A percentile compares a stretch with the other conserved stretches of the same genome.
Conservation (phyloP, 2,888 invertebrate species). For the Melitaea athalia region DNA sequence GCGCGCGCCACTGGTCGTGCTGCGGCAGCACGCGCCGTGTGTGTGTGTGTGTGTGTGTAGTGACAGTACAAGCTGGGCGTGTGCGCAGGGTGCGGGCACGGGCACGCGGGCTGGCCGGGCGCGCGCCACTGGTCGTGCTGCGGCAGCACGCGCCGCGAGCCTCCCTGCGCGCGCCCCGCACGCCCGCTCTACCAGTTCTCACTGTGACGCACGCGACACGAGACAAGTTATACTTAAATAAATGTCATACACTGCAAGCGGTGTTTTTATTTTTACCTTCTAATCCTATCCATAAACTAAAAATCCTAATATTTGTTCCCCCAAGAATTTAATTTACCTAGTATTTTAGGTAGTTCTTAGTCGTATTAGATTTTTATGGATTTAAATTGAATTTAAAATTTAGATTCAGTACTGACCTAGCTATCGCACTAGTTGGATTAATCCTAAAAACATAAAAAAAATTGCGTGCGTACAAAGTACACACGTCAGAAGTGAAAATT, state of each 20-base stretch:
- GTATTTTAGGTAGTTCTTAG: no score
- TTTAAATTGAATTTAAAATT: no score
- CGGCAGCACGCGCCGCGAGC: constrained; percentile 84
- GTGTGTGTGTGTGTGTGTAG: not conserved
- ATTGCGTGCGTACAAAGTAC: no score
- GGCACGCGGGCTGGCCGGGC: constrained; percentile 90
- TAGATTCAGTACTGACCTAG: no score
- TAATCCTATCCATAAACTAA: not conserved
- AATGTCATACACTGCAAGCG: not conserved
- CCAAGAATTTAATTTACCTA: no score
- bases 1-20: constrained; percentile 91
- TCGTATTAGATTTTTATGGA: no score
- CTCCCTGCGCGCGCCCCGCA: constrained; percentile 77
- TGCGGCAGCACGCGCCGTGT: constrained; percentile 86
- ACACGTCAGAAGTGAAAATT: no score
- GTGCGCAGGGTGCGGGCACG: constrained; percentile 89
- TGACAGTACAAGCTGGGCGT: not conserved
- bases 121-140: constrained; percentile 92
- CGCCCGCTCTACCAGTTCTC: constrained; percentile 79
- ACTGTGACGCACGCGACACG: constrained; percentile 49
- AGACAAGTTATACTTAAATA: constrained; percentile 27
- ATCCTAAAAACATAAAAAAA: no score
- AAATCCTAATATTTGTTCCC: no score
- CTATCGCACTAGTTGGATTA: no score
- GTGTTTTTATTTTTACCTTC: not conserved